Base-by-base conservation (phyloP, 1,140 invertebrate genomes). In the Tachypleus tridentatus region DNA sequence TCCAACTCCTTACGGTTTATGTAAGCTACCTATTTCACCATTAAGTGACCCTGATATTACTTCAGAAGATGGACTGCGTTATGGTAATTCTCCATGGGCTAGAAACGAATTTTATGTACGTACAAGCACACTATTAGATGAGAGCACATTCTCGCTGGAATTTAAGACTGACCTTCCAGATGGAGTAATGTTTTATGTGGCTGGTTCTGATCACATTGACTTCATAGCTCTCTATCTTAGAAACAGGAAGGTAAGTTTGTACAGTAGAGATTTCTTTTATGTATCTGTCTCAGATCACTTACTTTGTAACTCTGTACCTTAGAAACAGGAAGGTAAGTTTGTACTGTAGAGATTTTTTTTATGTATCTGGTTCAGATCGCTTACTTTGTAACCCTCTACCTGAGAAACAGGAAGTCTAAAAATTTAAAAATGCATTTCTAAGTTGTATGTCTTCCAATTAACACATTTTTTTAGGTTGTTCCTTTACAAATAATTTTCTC, bases 171-270 rank as follows among this genome's bases (percentile, higher is more conserved):
- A 79, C 52, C 80, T 83, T 59, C 74, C 81, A 0, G 83, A 91
- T 70, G 95, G 96, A 57, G 80, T 97, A 3, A 81, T 94, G 52
- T 89, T 97, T 75, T 97, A 94, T 75, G 84, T 86, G 0, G 77
- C 85, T 0, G 84, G 88, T 66, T 75, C 76, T 58, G 76, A 78
- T 5, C 85, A 87, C 11, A 79, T 79, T 50, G 88, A 97, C 73
- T 89, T 88, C 72, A 81, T 96, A 4, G 85, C 87, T 5, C 73
- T 97, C 0, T 92, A 87, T 71, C 79, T 98, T 73, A 81, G 84
- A 58, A 82, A 89, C 56, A 92, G 92, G 57, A 81, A 82, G 74
- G 87, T 91, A 80, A 78, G 72, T 73, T 60, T n/a, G n/a, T 59
- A 29, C 4, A 50, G n/a, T 70, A 95, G 96, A 57, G 80, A 97